These are phyloP conservation scores for Amphiura filiformis DNA, from an alignment of 35 echinoderm and acorn worm genomes.

Conservation along the genomic window DNA sequence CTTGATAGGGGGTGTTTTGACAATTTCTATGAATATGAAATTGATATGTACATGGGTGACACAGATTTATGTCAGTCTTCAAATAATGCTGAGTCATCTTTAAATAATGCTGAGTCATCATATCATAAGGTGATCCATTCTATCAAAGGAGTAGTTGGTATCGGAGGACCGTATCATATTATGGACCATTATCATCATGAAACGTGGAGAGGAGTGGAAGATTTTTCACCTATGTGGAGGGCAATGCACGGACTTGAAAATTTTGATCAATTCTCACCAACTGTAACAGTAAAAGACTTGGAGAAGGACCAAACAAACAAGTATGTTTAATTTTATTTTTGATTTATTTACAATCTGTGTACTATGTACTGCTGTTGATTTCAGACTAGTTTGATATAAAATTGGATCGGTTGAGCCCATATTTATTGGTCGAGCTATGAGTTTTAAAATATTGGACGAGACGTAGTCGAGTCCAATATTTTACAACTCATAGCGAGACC, in stretches of 20 bases:
- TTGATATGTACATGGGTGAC: neutral
- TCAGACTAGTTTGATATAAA: no score
- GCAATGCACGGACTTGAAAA: slow-evolving; percentile 52
- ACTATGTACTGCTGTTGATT: no score
- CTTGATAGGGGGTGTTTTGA: no score
- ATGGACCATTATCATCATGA: slow-evolving; percentile 77
- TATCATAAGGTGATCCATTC: slow-evolving; percentile 23
- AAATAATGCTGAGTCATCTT: neutral
- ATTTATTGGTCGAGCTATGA: no score
- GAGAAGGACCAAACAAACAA: slow-evolving; percentile 28
- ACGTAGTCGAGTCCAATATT: no score
- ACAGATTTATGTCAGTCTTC: neutral
- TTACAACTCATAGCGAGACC: no score
- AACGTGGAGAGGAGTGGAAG: slow-evolving; percentile 64
- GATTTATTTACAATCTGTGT: slow-evolving; percentile 13
- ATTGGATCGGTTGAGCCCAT: no score
- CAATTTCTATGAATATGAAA: neutral
- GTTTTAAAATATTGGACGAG: no score
- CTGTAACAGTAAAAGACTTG: slow-evolving; percentile 20
- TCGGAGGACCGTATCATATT: slow-evolving; percentile 70
- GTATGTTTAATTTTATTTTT: neutral
- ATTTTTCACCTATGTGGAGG: slow-evolving; percentile 69
- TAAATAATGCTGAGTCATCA: neutral
- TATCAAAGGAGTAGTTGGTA: slow-evolving; percentile 58
- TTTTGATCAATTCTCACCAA: slow-evolving; percentile 71